phyloP scores from a whole-genome alignment of 1,140 invertebrate genomes.

The Bombus waltoni region DNA sequence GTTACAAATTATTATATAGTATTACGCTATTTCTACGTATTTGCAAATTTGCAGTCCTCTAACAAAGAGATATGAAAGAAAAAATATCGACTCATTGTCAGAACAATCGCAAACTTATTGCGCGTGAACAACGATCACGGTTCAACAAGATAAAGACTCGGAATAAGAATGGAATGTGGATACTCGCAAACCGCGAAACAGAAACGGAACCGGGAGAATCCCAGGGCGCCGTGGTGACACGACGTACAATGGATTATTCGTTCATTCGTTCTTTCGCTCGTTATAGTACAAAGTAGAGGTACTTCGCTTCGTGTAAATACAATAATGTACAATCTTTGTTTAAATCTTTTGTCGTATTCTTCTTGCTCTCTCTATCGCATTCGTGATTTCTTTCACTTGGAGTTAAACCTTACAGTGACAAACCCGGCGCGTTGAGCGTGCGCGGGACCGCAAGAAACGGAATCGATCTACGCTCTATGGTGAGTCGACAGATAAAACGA shows the following conservation, averaged over 20 bases:
- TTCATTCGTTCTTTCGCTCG: constrained; percentile 28
- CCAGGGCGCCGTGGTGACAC: not conserved
- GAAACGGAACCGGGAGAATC: not conserved
- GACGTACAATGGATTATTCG: not conserved
- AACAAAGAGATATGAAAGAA: not conserved
- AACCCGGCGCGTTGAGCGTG: constrained; percentile 46
- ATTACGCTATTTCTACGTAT: not conserved
- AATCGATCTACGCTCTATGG: constrained; percentile 57
- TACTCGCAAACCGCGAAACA: constrained; percentile 11
- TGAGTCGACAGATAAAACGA: constrained; percentile 59
- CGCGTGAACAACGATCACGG: too few species aligned
- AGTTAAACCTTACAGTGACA: constrained; percentile 80
- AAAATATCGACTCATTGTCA: not conserved
- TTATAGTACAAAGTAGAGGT: constrained; percentile 59
- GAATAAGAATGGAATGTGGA: not conserved
- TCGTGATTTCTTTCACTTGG: constrained; percentile 54
- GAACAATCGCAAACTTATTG: too few species aligned
- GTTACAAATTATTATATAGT: not conserved
- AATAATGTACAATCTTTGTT: constrained; percentile 79
- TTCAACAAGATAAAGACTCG: not conserved
- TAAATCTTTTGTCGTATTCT: not conserved
- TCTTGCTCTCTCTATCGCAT: not conserved
- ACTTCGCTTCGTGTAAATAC: constrained; percentile 77
- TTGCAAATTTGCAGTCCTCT: not conserved
- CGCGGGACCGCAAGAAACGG: constrained; percentile 23